These are phyloP conservation scores for Oconnorella tubifera DNA, from an alignment of 2,888 invertebrate genomes.

Conservation along the genomic window DNA sequence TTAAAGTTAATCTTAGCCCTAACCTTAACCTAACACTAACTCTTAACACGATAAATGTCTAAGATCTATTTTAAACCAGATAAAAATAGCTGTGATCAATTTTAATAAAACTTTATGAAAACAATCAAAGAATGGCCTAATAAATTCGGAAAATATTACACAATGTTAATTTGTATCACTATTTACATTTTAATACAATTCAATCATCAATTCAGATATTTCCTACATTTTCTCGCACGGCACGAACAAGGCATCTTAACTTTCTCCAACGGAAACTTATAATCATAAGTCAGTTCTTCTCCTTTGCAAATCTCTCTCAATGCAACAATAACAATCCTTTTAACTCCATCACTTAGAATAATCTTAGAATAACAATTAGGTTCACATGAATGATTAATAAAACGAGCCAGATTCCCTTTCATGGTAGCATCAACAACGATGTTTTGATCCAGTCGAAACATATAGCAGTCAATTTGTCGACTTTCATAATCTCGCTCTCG, in stretches of 20 bases:
- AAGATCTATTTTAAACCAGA: no score
- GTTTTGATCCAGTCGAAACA: slow-evolving; percentile 91
- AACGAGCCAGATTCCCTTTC: slow-evolving; percentile 97
- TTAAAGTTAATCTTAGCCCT: no score
- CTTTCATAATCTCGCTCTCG: slow-evolving; percentile 88
- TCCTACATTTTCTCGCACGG: slow-evolving; percentile 85
- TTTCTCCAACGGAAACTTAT: slow-evolving; percentile 95
- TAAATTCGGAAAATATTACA: no score
- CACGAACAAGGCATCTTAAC: slow-evolving; percentile 95
- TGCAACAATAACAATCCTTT: slow-evolving; percentile 93
- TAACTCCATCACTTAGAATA: slow-evolving; percentile 75
- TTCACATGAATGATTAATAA: slow-evolving; percentile 97
- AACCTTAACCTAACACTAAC: no score
- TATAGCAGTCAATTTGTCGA: slow-evolving; percentile 68
- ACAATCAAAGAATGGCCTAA: no score
- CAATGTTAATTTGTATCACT: no score
- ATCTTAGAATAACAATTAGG: slow-evolving; percentile 96
- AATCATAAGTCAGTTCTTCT: slow-evolving; percentile 94
- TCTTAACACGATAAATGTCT: no score
- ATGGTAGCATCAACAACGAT: slow-evolving; percentile 96
- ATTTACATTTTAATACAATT: no score
- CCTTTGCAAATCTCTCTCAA: slow-evolving; percentile 79
- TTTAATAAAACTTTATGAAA: no score
- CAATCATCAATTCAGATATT: no score
- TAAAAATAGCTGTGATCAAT: no score